These are phyloP conservation scores for Agrotis clavis DNA, from an alignment of 2,888 invertebrate genomes.

Conservation along the genomic window DNA sequence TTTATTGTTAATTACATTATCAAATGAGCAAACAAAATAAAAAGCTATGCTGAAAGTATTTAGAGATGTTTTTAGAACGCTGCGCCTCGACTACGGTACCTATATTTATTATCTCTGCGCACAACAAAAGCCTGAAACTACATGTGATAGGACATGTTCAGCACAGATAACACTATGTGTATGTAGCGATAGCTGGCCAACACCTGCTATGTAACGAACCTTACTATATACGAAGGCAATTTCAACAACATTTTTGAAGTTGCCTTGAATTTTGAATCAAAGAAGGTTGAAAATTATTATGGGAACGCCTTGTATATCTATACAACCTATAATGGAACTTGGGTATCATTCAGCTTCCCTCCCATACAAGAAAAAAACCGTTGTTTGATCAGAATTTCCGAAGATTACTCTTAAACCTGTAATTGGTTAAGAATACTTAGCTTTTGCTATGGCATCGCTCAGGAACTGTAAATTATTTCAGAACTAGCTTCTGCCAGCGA, in stretches of 20 bases:
- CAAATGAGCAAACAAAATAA: constrained; percentile 14
- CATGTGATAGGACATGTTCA: constrained; percentile 37
- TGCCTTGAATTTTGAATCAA: too few relatives aligned
- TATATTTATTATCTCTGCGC: constrained; percentile 27
- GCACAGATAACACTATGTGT: constrained; percentile 41
- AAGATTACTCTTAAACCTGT: too few relatives aligned
- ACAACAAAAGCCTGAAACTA: constrained; percentile 23
- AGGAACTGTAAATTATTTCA: too few relatives aligned
- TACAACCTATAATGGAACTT: too few relatives aligned
- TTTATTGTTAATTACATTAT: constrained; percentile 12
- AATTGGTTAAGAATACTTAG: too few relatives aligned
- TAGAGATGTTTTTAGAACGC: constrained; percentile 19
- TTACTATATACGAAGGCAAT: constrained; percentile 4
- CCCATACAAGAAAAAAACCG: too few relatives aligned
- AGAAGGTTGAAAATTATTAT: too few relatives aligned
- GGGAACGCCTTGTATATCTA: too few relatives aligned
- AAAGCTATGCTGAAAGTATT: constrained; percentile 19
- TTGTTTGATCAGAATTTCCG: too few relatives aligned
- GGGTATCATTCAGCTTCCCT: too few relatives aligned
- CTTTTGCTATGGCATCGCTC: too few relatives aligned
- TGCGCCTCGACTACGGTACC: constrained; percentile 1
- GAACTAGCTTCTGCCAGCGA: too few relatives aligned
- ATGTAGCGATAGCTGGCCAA: constrained; percentile 34
- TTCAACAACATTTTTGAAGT: neutral
- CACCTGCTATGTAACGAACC: constrained; percentile 12